phyloP scores from a whole-genome alignment of 2,797 vertebrate species.

The Saxicola maurus region DNA sequence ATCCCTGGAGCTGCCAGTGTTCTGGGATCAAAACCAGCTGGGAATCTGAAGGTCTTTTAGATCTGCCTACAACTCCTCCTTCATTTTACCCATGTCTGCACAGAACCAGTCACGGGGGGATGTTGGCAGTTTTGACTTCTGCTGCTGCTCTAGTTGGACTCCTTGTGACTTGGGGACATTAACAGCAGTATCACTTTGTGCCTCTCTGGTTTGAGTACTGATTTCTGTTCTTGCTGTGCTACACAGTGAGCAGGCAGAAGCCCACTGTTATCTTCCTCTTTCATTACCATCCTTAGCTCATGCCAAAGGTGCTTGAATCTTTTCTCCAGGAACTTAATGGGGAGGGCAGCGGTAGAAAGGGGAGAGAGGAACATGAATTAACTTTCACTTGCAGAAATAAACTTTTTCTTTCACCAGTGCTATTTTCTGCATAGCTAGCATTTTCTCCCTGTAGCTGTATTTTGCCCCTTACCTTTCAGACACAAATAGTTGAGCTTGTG shows the following conservation, averaged over 20 bases:
- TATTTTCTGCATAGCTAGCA: not conserved
- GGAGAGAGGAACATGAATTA: not conserved
- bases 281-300: not conserved
- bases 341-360: not conserved
- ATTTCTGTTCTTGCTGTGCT: not conserved
- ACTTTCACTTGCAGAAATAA: not conserved
- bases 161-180: not conserved
- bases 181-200: not conserved
- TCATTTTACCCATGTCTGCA: not conserved
- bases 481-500: not conserved
- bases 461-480: not conserved
- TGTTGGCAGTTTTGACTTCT: not conserved
- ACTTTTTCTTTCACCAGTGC: accelerated
- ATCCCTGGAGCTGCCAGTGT: not conserved
- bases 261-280: not conserved
- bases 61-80: not conserved
- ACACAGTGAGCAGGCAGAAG: not conserved
- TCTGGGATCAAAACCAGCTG: not conserved
- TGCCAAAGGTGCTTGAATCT: not conserved
- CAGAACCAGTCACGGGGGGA: not conserved
- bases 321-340: not conserved
- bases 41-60: not conserved
- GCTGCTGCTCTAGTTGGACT: not conserved
- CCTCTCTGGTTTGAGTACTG: not conserved
- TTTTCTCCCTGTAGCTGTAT: not conserved